These are phyloP conservation scores for Odontomachus brunneus DNA, from an alignment of 1,140 invertebrate genomes.

Conservation along the genomic window DNA sequence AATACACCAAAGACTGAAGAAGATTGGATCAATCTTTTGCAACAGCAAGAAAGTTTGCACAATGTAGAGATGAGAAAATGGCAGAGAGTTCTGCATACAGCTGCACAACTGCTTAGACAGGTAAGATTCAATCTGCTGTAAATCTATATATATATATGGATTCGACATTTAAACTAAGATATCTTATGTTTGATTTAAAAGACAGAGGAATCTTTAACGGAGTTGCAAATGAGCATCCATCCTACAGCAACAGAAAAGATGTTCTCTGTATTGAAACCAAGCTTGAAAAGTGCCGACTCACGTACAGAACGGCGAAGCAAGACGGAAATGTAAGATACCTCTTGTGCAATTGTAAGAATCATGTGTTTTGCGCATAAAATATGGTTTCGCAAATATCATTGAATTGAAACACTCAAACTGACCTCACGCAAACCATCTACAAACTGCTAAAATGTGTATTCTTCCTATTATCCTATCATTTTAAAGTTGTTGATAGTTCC, in stretches of 20 bases:
- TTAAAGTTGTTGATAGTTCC: conserved; percentile 6
- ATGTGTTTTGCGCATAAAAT: conserved; percentile 41
- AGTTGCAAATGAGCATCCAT: conserved; percentile 88
- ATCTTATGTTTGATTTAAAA: conserved; percentile 75
- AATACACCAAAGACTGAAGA: conserved; percentile 89
- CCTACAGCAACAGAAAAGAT: conserved; percentile 86
- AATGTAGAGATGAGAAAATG: conserved; percentile 91
- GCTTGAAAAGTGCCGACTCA: conserved; percentile 78
- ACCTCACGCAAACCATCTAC: neutral
- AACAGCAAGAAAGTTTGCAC: conserved; percentile 91
- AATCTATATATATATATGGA: neutral
- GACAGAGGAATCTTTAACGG: conserved; percentile 89
- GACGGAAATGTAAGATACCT: conserved; percentile 77
- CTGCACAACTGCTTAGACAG: conserved; percentile 88
- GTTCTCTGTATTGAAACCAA: conserved; percentile 84
- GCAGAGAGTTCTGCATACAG: conserved; percentile 89
- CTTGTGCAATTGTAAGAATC: conserved; percentile 23
- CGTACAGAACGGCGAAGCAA: conserved; percentile 77
- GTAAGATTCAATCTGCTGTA: conserved; percentile 78
- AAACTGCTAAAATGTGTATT: neutral
- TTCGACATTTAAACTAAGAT: too few relatives aligned
- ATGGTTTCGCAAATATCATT: conserved; percentile 17
- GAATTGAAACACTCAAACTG: conserved; percentile 9
- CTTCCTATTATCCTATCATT: conserved; percentile 18
- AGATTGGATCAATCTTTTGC: conserved; percentile 91